Conservation (phyloP, 2,888 invertebrate species). For the Bombylius discolor region DNA sequence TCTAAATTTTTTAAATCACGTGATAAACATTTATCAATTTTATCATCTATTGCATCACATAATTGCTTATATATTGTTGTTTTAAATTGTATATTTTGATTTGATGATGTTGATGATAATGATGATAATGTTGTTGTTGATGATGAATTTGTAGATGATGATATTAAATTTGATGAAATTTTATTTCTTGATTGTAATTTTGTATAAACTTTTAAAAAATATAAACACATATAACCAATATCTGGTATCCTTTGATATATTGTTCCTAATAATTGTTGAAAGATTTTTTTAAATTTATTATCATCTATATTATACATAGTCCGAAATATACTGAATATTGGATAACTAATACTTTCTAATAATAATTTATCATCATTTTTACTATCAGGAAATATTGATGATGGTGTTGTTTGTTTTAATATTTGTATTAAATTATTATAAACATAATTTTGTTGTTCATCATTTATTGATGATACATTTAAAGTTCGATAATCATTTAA, state of each 20-base stretch:
- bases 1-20: constrained; percentile 80
- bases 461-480: constrained; percentile 29
- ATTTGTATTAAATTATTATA: constrained; percentile 30
- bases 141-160: background rate
- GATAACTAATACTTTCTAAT: constrained; percentile 65
- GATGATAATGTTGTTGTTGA: background rate
- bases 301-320: constrained; percentile 63
- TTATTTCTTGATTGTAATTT: constrained; percentile 42
- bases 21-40: constrained; percentile 58
- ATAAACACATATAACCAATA: constrained; percentile 75
- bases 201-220: constrained; percentile 74
- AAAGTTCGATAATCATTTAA: constrained; percentile 32
- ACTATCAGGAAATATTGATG: constrained; percentile 40
- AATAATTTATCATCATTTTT: constrained; percentile 46
- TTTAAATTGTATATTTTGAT: constrained; percentile 56
- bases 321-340: constrained; percentile 77
- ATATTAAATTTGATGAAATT: background rate
- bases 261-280: constrained; percentile 68
- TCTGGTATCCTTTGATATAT: constrained; percentile 58
- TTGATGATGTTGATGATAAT: constrained; percentile 17
- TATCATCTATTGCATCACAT: constrained; percentile 66
- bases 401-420: constrained; percentile 33
- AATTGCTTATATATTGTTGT: constrained; percentile 79
- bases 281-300: constrained; percentile 61
- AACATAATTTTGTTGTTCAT: constrained; percentile 34